These are phyloP conservation scores for Capreolus pygargus DNA, from an alignment of 2,113 vertebrate species.

Conservation along the genomic window DNA sequence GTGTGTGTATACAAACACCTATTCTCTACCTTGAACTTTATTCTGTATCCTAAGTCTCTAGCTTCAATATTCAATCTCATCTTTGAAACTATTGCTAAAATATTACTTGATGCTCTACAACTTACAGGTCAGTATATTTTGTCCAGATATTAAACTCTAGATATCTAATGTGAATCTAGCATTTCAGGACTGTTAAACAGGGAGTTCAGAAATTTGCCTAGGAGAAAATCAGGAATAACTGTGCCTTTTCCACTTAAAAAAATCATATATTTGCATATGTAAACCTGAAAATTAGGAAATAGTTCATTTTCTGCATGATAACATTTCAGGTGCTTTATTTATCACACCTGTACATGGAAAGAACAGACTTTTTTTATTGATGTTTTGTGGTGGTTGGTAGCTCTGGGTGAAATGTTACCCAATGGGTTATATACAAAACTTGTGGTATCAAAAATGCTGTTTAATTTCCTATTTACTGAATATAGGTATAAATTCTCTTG, in stretches of 20 bases:
- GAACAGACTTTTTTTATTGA: neutral
- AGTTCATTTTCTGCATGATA: neutral
- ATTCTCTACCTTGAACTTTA: neutral
- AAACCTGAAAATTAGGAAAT: neutral
- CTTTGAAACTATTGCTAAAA: neutral
- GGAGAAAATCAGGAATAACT: neutral
- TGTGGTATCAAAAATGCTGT: neutral
- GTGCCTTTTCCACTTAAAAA: neutral
- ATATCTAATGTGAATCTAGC: neutral
- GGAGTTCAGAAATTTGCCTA: neutral
- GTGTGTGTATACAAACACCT: fast-evolving
- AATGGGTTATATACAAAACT: neutral
- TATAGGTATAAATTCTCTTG: neutral
- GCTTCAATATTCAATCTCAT: neutral
- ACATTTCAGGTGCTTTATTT: neutral
- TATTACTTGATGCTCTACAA: neutral
- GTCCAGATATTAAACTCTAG: neutral
- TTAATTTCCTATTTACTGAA: neutral
- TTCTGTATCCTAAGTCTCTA: neutral
- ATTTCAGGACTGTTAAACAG: neutral
- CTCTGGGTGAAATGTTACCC: neutral
- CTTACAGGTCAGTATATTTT: neutral
- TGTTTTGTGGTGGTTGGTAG: neutral
- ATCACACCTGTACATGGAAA: neutral
- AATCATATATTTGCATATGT: neutral